Evolutionary conservation across 2,797 vertebrate species (phyloP), one percentile per base, ranked within the genome.

Genomic region (Melanogrammus aeglefinus): DNA sequence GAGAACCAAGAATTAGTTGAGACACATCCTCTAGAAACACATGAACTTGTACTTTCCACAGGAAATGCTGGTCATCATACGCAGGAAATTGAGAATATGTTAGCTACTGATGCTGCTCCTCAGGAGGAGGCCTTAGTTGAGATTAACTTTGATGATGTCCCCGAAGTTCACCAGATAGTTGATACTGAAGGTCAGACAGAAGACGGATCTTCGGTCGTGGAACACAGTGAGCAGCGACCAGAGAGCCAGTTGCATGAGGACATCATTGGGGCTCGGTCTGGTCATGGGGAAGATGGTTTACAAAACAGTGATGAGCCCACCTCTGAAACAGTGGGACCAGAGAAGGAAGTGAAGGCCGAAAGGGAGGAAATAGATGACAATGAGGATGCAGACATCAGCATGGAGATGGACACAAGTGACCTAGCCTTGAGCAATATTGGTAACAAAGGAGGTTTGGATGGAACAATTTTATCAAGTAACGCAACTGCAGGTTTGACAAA

Each of bases 111-210:
- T 63, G 29, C 29, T 35, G 18, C 21, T 83, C 80, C 78, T 77
- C 83, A 85, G 7, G 86, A 92, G 38, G 78, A 87, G 75, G 76
- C 81, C 33, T 86, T 89, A 47, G 87, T 86, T 77, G 88, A 93
- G 81, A 83, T 87, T 72, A 88, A 73, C 81, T 89, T 89, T 87
- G 87, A 90, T 33, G 88, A 92, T 76, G 78, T 89, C 76, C 84
- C 88, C 82, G 81, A 86, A 72, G 77, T 76, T 78, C 85, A 79
- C 75, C 76, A 82, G 75, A 81, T 77, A 81, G 79, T 47, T 73
- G 77, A 82, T 36, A 8, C 38, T 71, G 47, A 0, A 33, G 81
- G 83, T 78, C 80, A 79, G 70, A 73, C 73, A 75, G 82, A 76
- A 74, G 85, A 82, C 35, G 83, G 85, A 9, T 36, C 76, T 72